Base-by-base conservation (phyloP, 2,113 vertebrate species). In the Triplophysa siluroides region DNA sequence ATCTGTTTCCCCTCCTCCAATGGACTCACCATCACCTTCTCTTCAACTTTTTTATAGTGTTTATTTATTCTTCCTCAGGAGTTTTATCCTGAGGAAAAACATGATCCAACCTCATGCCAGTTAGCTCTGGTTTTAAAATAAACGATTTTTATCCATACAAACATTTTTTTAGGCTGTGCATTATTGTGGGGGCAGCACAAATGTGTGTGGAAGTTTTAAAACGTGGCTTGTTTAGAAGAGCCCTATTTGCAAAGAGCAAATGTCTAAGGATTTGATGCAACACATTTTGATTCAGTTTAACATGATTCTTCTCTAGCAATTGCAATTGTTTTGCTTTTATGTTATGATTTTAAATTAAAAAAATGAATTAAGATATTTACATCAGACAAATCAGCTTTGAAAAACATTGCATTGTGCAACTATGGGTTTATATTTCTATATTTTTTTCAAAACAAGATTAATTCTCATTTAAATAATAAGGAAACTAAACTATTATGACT, bases 51-150 rank as follows among this genome's bases (percentile, higher is more conserved):
- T 66, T 12, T 3, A 77, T 56, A 24, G 29, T 72, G 73, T 76
- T 87, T 86, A 82, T 82, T 86, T 85, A 85, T 85, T 47, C 50
- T 67, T 80, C 63, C 58, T 24, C 41, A 5, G 60, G 56, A 70
- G 68, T 60, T 60, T 47, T 79, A 45, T 78, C 66, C 47, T 61
- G 11, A 23, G 14, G 23, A 73, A 13, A 68, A 7, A 66, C 65
- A 79, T 72, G n/a, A 77, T 56, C 64, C 50, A 62, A 72, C 74
- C 78, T 72, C 26, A 67, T 3, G 61, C 50, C 26, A 67, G 79
- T 66, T 79, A 79, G 69, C 60, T 50, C 24, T 45, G 45, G 67
- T 47, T 60, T 66, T 6, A 66, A 84, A 81, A 78, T 66, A 80
- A 78, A 79, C 58, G 7, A 58, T 74, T 54, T 58, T n/a, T 19